These are phyloP conservation scores for Anomalospiza imberbis DNA, from an alignment of 2,797 vertebrate species.

Conservation along the genomic window DNA sequence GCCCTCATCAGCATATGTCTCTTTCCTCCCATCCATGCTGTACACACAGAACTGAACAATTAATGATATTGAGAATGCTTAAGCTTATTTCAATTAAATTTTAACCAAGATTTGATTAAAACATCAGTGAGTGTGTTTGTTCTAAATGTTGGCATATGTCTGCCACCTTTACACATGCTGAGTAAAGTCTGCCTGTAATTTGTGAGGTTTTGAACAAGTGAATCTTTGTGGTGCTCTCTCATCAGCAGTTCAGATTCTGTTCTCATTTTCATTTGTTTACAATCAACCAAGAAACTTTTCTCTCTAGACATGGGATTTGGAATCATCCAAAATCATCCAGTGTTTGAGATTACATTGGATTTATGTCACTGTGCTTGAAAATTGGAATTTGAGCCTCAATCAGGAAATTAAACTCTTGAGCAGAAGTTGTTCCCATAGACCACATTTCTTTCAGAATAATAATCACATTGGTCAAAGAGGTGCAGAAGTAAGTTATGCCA, in stretches of 20 bases:
- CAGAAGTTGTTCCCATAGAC: background rate
- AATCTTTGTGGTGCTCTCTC: background rate
- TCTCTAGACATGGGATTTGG: background rate
- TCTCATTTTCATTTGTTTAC: background rate
- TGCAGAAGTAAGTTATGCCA: background rate
- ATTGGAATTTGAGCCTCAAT: background rate
- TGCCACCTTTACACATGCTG: slow-evolving; percentile 15
- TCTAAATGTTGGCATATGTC: background rate
- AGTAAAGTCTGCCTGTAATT: background rate
- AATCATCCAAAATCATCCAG: background rate
- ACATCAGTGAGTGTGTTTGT: background rate
- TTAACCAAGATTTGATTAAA: background rate
- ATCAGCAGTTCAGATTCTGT: background rate
- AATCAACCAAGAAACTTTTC: fast-evolving
- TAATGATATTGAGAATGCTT: background rate
- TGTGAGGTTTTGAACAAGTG: background rate
- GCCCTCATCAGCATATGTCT: background rate
- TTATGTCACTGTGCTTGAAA: background rate
- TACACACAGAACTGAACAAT: background rate
- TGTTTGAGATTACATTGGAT: background rate
- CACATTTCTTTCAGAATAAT: background rate
- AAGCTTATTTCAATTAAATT: slow-evolving; percentile 8
- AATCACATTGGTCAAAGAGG: background rate
- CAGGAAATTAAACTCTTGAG: background rate
- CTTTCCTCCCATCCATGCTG: background rate